Percentiles rank a stretch among this genome's conserved stretches.
phyloP scores from a whole-genome alignment of 2,888 invertebrate genomes.

The Erebia epiphron region DNA sequence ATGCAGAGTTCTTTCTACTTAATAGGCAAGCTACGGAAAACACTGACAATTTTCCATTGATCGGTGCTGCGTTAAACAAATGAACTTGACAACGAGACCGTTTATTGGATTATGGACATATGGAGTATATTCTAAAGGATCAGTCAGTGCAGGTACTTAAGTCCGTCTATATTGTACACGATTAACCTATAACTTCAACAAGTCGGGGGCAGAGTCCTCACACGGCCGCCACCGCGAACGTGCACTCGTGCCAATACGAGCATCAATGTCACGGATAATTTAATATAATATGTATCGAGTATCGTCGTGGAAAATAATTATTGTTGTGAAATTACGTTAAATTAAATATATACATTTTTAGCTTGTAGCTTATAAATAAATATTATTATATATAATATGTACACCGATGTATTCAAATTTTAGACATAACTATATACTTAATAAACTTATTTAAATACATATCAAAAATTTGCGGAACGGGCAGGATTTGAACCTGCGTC shows the following conservation, averaged over 20 bases:
- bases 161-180: conserved; percentile 9
- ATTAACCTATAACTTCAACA: conserved; percentile 19
- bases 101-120: conserved; percentile 12
- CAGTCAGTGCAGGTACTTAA: conserved; percentile 18
- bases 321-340: neutral
- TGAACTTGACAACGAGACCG: conserved; percentile 19
- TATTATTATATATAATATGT: too few species aligned
- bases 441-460: too few species aligned
- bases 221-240: conserved; percentile 52
- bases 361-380: too few species aligned
- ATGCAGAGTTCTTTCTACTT: too few species aligned
- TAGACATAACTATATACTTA: too few species aligned
- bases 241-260: conserved; percentile 51
- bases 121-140: conserved; percentile 18
- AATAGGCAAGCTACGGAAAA: neutral
- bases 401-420: too few species aligned
- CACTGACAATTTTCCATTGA: neutral
- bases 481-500: too few species aligned
- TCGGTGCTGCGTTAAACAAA: neutral
- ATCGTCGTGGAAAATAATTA: conserved; percentile 6
- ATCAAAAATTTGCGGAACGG: too few species aligned
- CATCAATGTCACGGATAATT: conserved; percentile 25
- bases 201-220: conserved; percentile 60
- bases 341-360: too few species aligned
- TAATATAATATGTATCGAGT: neutral